phyloP scores from a whole-genome alignment of 2,113 vertebrate species.

The Percopsis transmontana region DNA sequence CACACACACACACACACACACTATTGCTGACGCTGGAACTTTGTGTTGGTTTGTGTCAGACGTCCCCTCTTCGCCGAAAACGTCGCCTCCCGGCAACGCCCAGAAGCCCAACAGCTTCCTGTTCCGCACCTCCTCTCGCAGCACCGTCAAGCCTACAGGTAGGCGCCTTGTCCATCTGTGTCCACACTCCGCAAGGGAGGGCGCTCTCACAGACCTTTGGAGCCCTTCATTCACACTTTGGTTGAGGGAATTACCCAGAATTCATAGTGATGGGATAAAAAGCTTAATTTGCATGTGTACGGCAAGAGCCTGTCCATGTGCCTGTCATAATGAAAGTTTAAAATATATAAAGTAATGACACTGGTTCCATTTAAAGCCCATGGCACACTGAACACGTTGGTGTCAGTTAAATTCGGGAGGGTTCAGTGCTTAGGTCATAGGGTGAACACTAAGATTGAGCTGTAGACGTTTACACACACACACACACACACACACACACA shows the following conservation, averaged over 20 bases:
- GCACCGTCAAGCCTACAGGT: constrained; percentile 75
- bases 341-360: no score
- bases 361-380: no score
- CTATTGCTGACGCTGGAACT: neutral
- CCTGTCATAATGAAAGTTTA: no score
- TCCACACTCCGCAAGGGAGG: neutral
- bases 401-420: no score
- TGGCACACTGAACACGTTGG: no score
- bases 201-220: neutral
- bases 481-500: constrained; percentile 11
- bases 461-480: no score
- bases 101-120: constrained; percentile 89
- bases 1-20: neutral
- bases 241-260: no score
- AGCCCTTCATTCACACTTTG: neutral
- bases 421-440: no score
- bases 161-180: neutral
- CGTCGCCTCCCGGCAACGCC: constrained; percentile 62
- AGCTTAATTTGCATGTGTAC: no score
- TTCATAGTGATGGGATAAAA: no score
- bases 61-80: constrained; percentile 60
- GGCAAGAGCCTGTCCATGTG: no score
- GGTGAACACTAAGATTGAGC: no score
- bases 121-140: constrained; percentile 83
- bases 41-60: constrained; percentile 34